Base-by-base conservation (phyloP, 53 echinoderm and acorn worm genomes). In the Stichopus horrens region DNA sequence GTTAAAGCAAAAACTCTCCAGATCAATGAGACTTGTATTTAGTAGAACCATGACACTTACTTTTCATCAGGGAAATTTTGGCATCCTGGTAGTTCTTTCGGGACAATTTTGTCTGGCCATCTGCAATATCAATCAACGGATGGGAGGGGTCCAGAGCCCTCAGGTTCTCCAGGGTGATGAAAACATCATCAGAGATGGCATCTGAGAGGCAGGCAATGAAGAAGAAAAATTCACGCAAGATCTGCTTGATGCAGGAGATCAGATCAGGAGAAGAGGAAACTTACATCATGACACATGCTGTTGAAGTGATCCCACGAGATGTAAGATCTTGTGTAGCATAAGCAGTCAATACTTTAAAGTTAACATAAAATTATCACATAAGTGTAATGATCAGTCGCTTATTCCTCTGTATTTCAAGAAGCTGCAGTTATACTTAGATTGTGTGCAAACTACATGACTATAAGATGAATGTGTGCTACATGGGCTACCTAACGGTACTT, bases 21-120 rank as follows among this genome's bases (percentile, higher is more conserved):
- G 1, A 11, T 67, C 13, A n/a, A 11, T 67, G 68, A 67, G n/a
- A 67, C 68, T 14, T 37, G 37, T 37, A 37, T 37, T 2, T 37
- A 37, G 37, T 37, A 67, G n/a, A 67, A 8, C 59, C 5, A 86
- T 4, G 20, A 76, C 7, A 77, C 75, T 52, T 88, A 90, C 94
- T 91, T 77, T 88, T n/a, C 55, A 89, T 82, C 5, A 96, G 84
- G 76, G 73, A 60, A 14, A 87, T 79, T 77, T 90, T 99, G 7
- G 99, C 94, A 8, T 87, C 88, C 16, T 88, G 73, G 76, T 90
- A 91, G 7, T 92, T 86, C 18, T 83, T 89, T 13, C 68, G 52
- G 52, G 88, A 84, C 52, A 99, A 83, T 86, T 93, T 91, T 0
- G 74, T 86, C 51, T 96, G 94, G 63, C 93, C 99, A 10, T 89